These are phyloP conservation scores for Poecilia wingei DNA, from an alignment of 2,797 vertebrate species.

Conservation along the genomic window DNA sequence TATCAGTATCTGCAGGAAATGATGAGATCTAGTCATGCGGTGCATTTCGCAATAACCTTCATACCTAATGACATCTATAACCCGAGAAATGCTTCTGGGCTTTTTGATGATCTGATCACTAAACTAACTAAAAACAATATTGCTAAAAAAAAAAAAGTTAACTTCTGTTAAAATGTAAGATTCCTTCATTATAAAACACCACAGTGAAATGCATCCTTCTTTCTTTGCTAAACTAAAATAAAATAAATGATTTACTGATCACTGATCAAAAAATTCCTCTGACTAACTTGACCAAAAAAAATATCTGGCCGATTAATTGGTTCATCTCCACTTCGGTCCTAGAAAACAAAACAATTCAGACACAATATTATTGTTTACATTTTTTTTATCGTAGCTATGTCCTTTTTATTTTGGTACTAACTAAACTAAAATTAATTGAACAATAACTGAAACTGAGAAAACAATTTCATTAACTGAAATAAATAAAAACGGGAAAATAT, in stretches of 20 bases:
- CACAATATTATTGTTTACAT: neutral
- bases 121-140: no score
- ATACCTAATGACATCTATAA: neutral
- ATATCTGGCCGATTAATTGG: neutral
- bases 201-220: no score
- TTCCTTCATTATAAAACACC: no score
- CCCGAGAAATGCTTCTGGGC: neutral
- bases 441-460: no score
- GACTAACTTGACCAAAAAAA: no score
- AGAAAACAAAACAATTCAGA: neutral
- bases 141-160: no score
- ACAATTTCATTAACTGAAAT: no score
- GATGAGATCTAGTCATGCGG: neutral
- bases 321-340: neutral
- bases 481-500: no score
- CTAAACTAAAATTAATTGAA: no score
- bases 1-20: no score
- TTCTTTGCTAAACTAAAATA: neutral
- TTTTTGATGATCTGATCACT: neutral
- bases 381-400: neutral
- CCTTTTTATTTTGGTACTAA: neutral
- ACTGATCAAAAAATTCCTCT: neutral
- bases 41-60: neutral
- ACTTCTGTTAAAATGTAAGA: no score
- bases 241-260: neutral